Conservation (phyloP, 2,888 invertebrate species). For the Eretmocerus hayati region DNA sequence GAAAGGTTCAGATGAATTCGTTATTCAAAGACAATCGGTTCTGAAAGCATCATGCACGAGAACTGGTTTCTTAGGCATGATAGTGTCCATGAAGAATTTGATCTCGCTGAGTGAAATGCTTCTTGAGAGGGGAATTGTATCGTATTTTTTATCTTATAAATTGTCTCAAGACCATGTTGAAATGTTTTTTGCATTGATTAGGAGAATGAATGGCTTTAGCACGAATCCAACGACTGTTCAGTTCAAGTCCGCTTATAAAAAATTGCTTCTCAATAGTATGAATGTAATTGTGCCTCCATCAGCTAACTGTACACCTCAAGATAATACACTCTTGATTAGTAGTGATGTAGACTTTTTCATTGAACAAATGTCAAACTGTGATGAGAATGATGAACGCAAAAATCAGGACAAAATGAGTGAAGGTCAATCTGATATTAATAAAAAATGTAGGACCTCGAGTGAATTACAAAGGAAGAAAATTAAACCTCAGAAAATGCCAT, state of each 20-base stretch:
- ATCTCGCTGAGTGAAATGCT: slow-evolving; percentile 11
- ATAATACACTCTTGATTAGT: slow-evolving; percentile 9
- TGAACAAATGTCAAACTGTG: too few species aligned
- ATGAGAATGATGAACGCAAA: too few species aligned
- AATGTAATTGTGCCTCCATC: slow-evolving; percentile 7
- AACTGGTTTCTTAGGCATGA: slow-evolving; percentile 18
- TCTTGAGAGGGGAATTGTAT: slow-evolving; percentile 3
- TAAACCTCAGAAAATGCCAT: not conserved
- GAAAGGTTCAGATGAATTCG: too few species aligned
- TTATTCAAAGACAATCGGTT: slow-evolving; percentile 8
- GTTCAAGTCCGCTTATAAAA: slow-evolving; percentile 20
- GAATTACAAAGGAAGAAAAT: not conserved
- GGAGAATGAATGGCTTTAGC: slow-evolving; percentile 14
- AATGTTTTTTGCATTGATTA: slow-evolving; percentile 18
- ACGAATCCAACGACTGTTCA: slow-evolving; percentile 17
- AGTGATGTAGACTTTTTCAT: too few species aligned
- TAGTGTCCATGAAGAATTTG: slow-evolving; percentile 15
- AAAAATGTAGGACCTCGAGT: not conserved
- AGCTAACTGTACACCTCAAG: slow-evolving; percentile 13
- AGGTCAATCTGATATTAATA: not conserved
- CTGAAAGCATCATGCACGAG: not conserved
- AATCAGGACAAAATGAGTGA: too few species aligned
- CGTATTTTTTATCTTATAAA: slow-evolving; percentile 15
- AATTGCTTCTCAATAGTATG: slow-evolving; percentile 13
- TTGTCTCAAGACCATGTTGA: slow-evolving; percentile 22